These are phyloP conservation scores for Drosophila neocordata DNA, from an alignment of 1,140 invertebrate species.

Conservation along the genomic window DNA sequence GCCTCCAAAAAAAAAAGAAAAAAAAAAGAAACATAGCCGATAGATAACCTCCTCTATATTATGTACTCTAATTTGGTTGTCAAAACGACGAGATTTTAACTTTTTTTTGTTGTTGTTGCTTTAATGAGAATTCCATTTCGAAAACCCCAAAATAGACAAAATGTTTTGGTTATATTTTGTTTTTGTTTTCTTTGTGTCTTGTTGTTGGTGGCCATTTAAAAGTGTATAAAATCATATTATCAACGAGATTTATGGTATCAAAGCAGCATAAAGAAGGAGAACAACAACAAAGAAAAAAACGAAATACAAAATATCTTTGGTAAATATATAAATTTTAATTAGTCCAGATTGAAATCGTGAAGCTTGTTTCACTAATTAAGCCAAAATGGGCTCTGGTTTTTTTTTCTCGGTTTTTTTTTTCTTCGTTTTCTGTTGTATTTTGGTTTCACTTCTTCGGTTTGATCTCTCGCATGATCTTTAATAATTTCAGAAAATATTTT, in stretches of 20 bases:
- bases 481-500: constrained; percentile 76
- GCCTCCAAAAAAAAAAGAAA: too few relatives aligned
- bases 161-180: constrained; percentile 58
- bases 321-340: constrained; percentile 81
- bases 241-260: constrained; percentile 76
- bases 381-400: constrained; percentile 66
- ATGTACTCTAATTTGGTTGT: constrained; percentile 22
- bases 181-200: too few relatives aligned
- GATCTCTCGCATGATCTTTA: constrained; percentile 65
- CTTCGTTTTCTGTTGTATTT: constrained; percentile 27
- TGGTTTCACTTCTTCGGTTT: background rate
- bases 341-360: constrained; percentile 69
- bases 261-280: constrained; percentile 50
- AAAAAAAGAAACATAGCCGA: background rate
- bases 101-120: background rate
- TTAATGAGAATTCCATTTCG: constrained; percentile 10
- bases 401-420: constrained; percentile 31
- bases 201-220: constrained; percentile 38
- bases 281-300: constrained; percentile 30
- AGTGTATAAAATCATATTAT: constrained; percentile 64
- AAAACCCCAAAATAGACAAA: constrained; percentile 53
- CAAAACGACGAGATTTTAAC: constrained; percentile 7
- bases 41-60: constrained; percentile 8
- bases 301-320: constrained; percentile 58
- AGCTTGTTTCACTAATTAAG: constrained; percentile 79